Conservation (phyloP, 2,888 invertebrate species). For the Mythimna impura region DNA sequence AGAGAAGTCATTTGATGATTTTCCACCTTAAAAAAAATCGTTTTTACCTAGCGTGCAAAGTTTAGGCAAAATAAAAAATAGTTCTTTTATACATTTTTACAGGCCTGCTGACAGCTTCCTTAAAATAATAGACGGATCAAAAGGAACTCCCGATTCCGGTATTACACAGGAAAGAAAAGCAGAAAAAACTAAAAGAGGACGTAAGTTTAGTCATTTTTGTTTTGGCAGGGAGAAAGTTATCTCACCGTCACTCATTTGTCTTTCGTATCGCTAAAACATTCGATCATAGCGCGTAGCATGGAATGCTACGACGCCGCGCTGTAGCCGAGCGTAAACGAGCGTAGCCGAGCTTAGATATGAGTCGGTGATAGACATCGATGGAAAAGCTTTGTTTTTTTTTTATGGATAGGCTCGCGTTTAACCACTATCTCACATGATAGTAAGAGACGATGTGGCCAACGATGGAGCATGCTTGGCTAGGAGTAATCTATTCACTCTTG, state of each 20-base stretch:
- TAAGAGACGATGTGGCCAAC: too few relatives aligned
- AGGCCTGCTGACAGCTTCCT: conserved; percentile 66
- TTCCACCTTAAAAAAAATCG: too few relatives aligned
- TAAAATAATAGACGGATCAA: conserved; percentile 62
- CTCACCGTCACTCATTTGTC: neutral
- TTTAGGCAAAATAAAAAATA: too few relatives aligned
- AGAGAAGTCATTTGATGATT: too few relatives aligned
- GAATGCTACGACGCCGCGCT: neutral
- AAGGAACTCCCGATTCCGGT: neutral
- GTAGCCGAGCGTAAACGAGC: neutral
- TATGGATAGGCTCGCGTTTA: too few relatives aligned
- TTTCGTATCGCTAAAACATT: neutral
- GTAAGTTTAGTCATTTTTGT: conserved; percentile 28
- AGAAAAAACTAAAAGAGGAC: conserved; percentile 45
- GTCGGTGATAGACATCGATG: neutral
- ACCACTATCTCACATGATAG: too few relatives aligned
- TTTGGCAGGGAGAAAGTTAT: neutral
- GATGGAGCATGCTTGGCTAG: too few relatives aligned
- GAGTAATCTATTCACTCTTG: too few relatives aligned
- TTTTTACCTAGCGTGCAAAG: too few relatives aligned
- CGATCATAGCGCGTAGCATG: neutral
- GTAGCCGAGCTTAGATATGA: too few relatives aligned
- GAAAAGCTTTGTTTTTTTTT: neutral
- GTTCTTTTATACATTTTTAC: neutral
- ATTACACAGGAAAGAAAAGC: conserved; percentile 27